A percentile compares a stretch with the other conserved stretches of the same genome.
Conservation (phyloP, 2,113 vertebrate species). For the Holacanthus passer region DNA sequence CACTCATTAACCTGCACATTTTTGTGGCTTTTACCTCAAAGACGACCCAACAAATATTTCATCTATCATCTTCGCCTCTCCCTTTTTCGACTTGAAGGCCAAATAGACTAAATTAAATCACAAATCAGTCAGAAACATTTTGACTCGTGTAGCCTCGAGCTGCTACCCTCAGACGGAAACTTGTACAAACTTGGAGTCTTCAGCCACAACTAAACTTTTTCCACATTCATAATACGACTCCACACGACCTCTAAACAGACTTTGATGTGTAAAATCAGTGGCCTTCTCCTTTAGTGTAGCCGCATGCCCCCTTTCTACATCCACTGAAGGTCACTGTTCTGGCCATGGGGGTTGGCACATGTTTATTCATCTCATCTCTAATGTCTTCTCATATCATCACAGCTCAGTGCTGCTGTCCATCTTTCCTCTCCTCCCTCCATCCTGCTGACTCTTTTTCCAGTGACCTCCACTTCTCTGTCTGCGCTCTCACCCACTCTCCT, state of each 20-base stretch:
- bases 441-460: not conserved
- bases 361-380: not conserved
- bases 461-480: not conserved
- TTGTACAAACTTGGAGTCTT: not conserved
- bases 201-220: no score
- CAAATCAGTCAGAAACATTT: not conserved
- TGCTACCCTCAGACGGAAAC: no score
- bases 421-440: not conserved
- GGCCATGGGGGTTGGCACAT: not conserved
- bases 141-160: no score
- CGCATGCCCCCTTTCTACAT: not conserved
- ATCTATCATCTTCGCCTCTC: not conserved
- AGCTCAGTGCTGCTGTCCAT: constrained; percentile 24
- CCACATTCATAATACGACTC: not conserved
- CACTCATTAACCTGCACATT: no score
- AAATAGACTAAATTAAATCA: no score
- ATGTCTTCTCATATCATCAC: not conserved
- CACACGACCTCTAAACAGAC: not conserved
- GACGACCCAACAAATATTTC: not conserved
- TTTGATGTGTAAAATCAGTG: not conserved
- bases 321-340: not conserved
- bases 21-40: not conserved
- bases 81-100: no score
- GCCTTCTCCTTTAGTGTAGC: not conserved
- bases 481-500: not conserved